phyloP scores from a whole-genome alignment of 2,797 vertebrate species.

The Atherinosoma microstoma region DNA sequence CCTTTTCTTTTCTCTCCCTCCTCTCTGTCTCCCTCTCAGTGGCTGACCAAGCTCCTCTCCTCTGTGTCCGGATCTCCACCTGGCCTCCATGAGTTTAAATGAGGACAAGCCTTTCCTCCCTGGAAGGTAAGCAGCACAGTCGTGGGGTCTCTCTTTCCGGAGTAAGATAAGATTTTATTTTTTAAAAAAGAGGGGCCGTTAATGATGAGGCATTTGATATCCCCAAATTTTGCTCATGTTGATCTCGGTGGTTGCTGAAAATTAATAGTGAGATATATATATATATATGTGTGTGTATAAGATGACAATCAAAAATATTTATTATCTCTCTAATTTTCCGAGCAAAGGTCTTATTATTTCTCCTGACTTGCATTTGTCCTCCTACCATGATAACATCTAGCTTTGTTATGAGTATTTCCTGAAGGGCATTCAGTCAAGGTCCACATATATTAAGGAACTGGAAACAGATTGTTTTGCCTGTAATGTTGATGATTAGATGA shows the following conservation, averaged over 20 bases:
- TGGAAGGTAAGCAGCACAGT: slow-evolving; percentile 72
- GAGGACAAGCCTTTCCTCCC: slow-evolving; percentile 64
- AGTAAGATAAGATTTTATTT: slow-evolving; percentile 18
- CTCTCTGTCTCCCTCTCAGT: slow-evolving; percentile 21
- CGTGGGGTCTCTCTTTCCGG: slow-evolving; percentile 1
- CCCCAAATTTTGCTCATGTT: slow-evolving; percentile 10
- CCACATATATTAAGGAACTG: slow-evolving; percentile 19
- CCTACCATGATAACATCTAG: slow-evolving; percentile 20
- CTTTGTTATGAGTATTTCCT: slow-evolving; percentile 14
- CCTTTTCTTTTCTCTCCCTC: neutral
- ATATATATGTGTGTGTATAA: too few relatives aligned
- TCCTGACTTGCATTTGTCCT: neutral
- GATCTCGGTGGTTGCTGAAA: neutral
- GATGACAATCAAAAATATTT: neutral
- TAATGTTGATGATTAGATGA: slow-evolving; percentile 27
- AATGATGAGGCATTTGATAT: slow-evolving; percentile 22
- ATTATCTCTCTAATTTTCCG: neutral
- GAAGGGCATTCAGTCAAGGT: slow-evolving; percentile 27
- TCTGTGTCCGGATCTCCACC: slow-evolving; percentile 51
- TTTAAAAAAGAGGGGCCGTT: neutral
- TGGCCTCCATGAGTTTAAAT: slow-evolving; percentile 76
- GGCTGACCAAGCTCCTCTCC: slow-evolving; percentile 53
- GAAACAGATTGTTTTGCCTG: slow-evolving; percentile 5
- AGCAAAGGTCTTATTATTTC: slow-evolving; percentile 1
- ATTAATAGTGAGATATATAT: neutral